Conservation (phyloP, 1,140 invertebrate genomes). For the Metopolophium dirhodum region DNA sequence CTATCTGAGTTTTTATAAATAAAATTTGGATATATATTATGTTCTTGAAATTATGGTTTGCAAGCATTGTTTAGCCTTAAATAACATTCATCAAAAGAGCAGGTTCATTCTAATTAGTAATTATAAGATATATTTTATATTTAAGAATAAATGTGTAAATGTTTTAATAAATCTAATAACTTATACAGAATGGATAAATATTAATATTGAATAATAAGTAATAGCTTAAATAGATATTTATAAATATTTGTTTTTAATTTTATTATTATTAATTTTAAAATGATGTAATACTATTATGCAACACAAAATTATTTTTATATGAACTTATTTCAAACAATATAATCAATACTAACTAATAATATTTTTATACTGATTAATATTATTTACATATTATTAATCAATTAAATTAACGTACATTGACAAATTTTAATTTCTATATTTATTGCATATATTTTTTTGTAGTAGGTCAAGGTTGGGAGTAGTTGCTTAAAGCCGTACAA, state of each 20-base stretch:
- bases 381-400: background rate
- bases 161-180: background rate
- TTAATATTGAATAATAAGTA: background rate
- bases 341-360: conserved; percentile 39
- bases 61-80: background rate
- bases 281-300: background rate
- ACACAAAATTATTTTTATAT: background rate
- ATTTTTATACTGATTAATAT: conserved; percentile 44
- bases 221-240: background rate
- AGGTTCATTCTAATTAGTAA: too few species aligned
- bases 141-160: background rate
- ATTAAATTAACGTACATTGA: background rate
- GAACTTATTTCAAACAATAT: conserved; percentile 25
- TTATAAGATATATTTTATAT: background rate
- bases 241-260: background rate
- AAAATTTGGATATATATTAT: too few species aligned
- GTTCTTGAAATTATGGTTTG: background rate
- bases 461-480: conserved; percentile 52
- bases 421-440: background rate
- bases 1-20: too few species aligned
- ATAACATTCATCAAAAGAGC: too few species aligned
- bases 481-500: conserved; percentile 47
- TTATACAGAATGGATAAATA: background rate
- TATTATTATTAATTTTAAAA: background rate
- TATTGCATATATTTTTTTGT: background rate